Percentiles rank a stretch among this genome's conserved stretches.
phyloP scores from a whole-genome alignment of 2,888 invertebrate genomes.

The Linyphia triangularis region DNA sequence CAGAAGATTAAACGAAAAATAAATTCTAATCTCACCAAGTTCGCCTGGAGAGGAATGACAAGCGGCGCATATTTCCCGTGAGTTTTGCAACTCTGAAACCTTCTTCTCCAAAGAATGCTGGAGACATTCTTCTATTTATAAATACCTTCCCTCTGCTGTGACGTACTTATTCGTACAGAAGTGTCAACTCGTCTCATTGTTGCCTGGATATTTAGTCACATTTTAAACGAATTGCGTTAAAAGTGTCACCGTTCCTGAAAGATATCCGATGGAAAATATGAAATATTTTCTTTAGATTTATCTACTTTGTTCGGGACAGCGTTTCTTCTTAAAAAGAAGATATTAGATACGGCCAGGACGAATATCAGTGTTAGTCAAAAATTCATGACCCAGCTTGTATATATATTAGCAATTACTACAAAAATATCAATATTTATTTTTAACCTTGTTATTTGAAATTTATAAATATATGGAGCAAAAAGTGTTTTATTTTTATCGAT shows the following conservation, averaged over 20 bases:
- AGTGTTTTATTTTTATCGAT: too few species aligned
- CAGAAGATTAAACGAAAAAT: constrained; percentile 3
- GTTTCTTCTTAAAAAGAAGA: too few species aligned
- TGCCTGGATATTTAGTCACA: constrained; percentile 34
- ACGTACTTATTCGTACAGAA: neutral
- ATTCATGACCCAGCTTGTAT: too few species aligned
- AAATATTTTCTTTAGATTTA: constrained; percentile 1
- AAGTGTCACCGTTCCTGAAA: constrained; percentile 33
- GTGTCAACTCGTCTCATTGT: neutral
- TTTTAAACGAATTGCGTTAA: constrained; percentile 26
- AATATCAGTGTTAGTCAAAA: too few species aligned
- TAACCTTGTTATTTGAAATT: too few species aligned
- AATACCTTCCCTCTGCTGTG: neutral
- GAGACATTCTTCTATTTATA: neutral
- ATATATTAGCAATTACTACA: too few species aligned
- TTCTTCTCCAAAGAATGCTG: neutral
- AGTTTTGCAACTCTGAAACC: neutral
- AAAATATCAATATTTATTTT: too few species aligned
- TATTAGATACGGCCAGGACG: too few species aligned
- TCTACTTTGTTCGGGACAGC: too few species aligned
- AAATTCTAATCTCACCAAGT: neutral
- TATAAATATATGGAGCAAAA: too few species aligned
- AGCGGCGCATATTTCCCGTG: neutral
- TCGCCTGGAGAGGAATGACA: neutral
- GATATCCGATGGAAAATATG: constrained; percentile 1